Conservation (phyloP, 2,888 invertebrate genomes). For the Hybos culiciformis region DNA sequence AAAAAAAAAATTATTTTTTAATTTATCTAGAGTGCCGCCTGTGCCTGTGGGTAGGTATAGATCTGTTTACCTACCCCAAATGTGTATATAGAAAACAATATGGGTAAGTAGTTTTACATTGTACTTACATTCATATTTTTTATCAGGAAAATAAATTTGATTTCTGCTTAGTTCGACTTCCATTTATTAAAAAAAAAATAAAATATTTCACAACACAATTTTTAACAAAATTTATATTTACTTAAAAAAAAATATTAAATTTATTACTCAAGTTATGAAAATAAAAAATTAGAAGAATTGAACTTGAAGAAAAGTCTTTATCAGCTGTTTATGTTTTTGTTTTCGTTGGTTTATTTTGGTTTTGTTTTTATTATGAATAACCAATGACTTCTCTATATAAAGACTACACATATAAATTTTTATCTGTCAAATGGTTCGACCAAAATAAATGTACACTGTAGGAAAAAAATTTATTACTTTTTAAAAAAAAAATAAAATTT, state of each 20-base stretch:
- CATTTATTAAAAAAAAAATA: conserved; percentile 16
- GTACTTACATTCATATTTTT: conserved; percentile 71
- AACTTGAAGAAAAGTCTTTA: too few species aligned
- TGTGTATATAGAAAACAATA: conserved; percentile 3
- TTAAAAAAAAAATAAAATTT: too few species aligned
- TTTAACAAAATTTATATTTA: background rate
- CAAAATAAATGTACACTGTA: too few species aligned
- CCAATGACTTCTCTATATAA: too few species aligned
- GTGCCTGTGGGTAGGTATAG: too few species aligned
- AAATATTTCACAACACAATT: background rate
- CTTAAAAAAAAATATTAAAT: background rate
- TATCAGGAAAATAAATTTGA: conserved; percentile 47
- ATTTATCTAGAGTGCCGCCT: too few species aligned
- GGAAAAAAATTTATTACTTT: too few species aligned
- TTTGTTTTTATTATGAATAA: background rate
- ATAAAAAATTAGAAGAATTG: too few species aligned
- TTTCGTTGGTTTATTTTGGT: background rate
- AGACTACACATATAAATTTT: too few species aligned
- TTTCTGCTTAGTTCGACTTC: conserved; percentile 43
- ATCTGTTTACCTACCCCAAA: background rate
- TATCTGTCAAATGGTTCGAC: too few species aligned
- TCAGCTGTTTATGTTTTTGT: background rate
- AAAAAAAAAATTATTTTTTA: conserved; percentile 3
- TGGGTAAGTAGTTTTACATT: background rate
- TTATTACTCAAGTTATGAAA: too few species aligned